Conservation (phyloP, 2,113 vertebrate genomes). For the Marmota monax region DNA sequence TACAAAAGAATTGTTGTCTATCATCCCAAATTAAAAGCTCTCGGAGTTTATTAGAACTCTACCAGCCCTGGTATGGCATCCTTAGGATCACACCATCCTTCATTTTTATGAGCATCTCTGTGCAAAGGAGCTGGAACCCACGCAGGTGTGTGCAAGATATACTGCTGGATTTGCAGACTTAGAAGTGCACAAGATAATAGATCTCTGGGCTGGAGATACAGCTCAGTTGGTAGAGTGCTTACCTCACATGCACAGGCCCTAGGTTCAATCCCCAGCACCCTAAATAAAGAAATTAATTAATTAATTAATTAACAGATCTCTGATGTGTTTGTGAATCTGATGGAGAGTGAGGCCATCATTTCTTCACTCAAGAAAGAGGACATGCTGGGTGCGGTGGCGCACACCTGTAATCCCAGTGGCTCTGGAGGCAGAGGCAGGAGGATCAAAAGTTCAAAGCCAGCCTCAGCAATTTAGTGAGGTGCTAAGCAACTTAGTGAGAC, state of each 20-base stretch:
- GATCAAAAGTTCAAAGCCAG: too few relatives aligned
- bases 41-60: conserved; percentile 95
- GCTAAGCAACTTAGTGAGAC: too few relatives aligned
- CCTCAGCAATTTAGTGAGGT: too few relatives aligned
- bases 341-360: background rate
- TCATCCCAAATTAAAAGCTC: conserved; percentile 93
- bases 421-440: too few relatives aligned
- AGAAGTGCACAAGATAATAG: background rate
- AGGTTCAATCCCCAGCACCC: too few relatives aligned
- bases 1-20: conserved; percentile 95
- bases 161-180: background rate
- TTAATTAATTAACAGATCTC: background rate
- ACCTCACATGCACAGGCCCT: too few relatives aligned
- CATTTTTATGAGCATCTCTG: conserved; percentile 93
- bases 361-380: background rate
- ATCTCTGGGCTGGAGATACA: too few relatives aligned
- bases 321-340: background rate
- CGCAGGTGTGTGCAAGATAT: conserved; percentile 92
- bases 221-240: too few relatives aligned
- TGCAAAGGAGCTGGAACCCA: conserved; percentile 91
- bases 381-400: too few relatives aligned
- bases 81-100: conserved; percentile 95
- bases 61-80: conserved; percentile 94
- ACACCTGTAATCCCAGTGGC: too few relatives aligned
- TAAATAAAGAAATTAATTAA: too few relatives aligned